Evolutionary conservation across 1,140 invertebrate species (phyloP).

Genomic region (Drosophila prosaltans): DNA sequence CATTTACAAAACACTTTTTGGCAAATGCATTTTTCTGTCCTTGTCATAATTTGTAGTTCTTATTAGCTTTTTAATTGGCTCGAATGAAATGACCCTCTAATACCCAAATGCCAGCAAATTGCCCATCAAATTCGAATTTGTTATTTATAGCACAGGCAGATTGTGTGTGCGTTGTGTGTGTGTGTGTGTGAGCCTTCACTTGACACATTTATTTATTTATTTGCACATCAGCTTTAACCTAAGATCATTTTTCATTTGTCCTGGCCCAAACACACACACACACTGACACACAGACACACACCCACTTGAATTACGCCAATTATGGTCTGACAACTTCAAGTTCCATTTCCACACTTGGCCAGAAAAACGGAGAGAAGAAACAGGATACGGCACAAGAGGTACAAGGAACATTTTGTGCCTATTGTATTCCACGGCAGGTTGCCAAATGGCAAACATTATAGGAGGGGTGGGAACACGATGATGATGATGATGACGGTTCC

Average conservation of each 20-base stretch:
- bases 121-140: constrained; percentile 72
- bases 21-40: constrained; percentile 57
- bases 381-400: constrained; percentile 2
- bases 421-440: constrained; percentile 41
- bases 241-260: constrained; percentile 18
- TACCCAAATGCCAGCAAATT: constrained; percentile 53
- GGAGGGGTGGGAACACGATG: constrained; percentile 7
- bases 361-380: neutral
- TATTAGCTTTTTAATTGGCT: constrained; percentile 70
- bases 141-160: constrained; percentile 60
- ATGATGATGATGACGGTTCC: constrained; percentile 30
- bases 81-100: constrained; percentile 25
- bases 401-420: constrained; percentile 15
- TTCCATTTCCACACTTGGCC: constrained; percentile 24
- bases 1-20: constrained; percentile 32
- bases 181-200: constrained; percentile 8
- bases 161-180: neutral
- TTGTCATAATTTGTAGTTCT: constrained; percentile 62
- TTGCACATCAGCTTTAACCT: constrained; percentile 36
- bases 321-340: constrained; percentile 70
- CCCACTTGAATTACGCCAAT: constrained; percentile 67
- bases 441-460: constrained; percentile 37
- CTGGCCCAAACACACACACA: constrained; percentile 6
- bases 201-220: constrained; percentile 73
- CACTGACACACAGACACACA: neutral